These are phyloP conservation scores for Falco punctatus DNA, from an alignment of 2,113 vertebrate genomes.

Conservation along the genomic window DNA sequence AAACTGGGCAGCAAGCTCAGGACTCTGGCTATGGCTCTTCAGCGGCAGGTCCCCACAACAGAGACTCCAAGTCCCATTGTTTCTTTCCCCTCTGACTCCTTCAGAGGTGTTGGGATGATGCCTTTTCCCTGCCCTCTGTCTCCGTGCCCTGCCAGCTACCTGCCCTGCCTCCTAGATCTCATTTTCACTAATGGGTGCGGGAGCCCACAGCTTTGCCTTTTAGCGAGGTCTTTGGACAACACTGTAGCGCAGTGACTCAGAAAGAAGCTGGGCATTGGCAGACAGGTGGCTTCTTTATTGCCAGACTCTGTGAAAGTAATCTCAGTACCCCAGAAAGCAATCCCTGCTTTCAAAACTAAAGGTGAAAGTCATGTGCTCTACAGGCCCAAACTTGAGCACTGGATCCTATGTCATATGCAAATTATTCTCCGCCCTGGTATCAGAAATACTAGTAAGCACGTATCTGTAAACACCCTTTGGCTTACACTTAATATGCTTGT, in stretches of 20 bases:
- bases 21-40: neutral
- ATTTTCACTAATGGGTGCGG: neutral
- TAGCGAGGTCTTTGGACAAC: neutral
- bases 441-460: neutral
- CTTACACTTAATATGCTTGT: neutral
- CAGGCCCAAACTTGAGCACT: neutral
- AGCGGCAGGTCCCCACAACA: accelerated
- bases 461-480: neutral
- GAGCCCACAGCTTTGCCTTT: neutral
- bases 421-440: neutral
- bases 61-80: neutral
- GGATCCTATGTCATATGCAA: neutral
- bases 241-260: neutral
- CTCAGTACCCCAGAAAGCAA: neutral
- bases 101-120: neutral
- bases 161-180: neutral
- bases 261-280: neutral
- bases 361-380: neutral
- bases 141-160: neutral
- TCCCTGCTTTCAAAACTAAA: neutral
- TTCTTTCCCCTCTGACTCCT: neutral
- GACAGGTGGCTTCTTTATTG: neutral
- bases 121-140: neutral
- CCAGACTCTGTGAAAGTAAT: neutral
- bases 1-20: neutral